Evolutionary conservation across 2,888 invertebrate genomes (phyloP).

Genomic region (Stramonita haemastoma): DNA sequence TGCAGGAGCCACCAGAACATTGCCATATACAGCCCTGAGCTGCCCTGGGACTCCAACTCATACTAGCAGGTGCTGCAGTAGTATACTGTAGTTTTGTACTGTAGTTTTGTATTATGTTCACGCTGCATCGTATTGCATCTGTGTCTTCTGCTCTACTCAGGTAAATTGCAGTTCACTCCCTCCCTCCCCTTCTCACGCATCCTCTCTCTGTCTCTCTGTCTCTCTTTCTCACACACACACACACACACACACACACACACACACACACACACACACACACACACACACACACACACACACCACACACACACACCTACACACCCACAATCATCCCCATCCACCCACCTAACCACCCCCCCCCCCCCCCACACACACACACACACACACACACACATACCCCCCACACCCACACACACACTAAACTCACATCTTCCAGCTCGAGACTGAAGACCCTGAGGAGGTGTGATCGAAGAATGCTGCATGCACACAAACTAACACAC

Average conservation of each 20-base stretch:
- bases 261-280: not conserved
- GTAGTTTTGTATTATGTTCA: no score
- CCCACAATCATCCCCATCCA: not conserved
- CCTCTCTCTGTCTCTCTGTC: no score
- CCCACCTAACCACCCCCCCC: not conserved
- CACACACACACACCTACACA: not conserved
- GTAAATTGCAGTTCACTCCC: no score
- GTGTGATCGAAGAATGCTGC: not conserved
- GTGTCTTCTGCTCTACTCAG: no score
- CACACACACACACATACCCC: slow-evolving; percentile 7
- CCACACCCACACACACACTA: not conserved
- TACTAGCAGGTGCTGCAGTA: no score
- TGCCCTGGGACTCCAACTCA: no score
- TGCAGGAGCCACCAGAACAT: no score
- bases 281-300: not conserved
- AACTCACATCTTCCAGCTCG: not conserved
- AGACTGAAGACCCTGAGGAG: not conserved
- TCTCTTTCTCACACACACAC: not conserved
- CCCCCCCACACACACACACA: not conserved
- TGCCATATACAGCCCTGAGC: no score
- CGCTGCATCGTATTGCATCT: no score
- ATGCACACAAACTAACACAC: not conserved
- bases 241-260: not conserved
- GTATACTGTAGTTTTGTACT: no score
- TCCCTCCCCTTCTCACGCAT: no score